phyloP scores from a whole-genome alignment of 2,888 invertebrate genomes.

The Macrophya annulata region DNA sequence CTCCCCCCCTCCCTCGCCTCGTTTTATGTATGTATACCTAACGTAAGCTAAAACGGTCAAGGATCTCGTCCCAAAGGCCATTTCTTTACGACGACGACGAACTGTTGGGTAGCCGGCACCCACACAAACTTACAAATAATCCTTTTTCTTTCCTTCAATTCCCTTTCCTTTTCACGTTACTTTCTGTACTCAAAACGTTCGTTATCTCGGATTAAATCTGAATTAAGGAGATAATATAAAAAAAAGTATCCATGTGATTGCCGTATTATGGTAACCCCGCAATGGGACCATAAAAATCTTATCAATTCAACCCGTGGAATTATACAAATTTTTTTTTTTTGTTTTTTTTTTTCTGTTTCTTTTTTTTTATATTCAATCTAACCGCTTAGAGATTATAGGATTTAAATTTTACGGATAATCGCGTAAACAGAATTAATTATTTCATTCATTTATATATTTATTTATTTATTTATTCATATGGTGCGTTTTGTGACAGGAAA shows the following conservation, averaged over 20 bases:
- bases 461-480: neutral
- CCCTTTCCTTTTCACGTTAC: neutral
- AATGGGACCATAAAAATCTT: neutral
- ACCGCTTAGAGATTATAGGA: neutral
- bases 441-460: neutral
- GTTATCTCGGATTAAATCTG: conserved; percentile 19
- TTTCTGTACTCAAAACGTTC: neutral
- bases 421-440: neutral
- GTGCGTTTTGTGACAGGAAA: neutral
- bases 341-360: neutral
- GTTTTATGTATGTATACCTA: neutral
- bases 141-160: neutral
- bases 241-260: conserved; percentile 5
- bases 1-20: conserved; percentile 10
- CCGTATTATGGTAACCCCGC: neutral
- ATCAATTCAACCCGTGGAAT: neutral
- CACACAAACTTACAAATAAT: neutral
- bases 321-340: neutral
- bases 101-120: neutral
- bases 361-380: neutral
- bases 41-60: conserved; percentile 5
- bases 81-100: neutral
- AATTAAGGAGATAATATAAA: neutral
- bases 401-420: neutral
- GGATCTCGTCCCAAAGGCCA: neutral